A percentile compares a stretch with the other conserved stretches of the same genome.
These are phyloP conservation scores for Aphaenogaster floridana DNA, from an alignment of 1,140 invertebrate species.

Conservation along the genomic window DNA sequence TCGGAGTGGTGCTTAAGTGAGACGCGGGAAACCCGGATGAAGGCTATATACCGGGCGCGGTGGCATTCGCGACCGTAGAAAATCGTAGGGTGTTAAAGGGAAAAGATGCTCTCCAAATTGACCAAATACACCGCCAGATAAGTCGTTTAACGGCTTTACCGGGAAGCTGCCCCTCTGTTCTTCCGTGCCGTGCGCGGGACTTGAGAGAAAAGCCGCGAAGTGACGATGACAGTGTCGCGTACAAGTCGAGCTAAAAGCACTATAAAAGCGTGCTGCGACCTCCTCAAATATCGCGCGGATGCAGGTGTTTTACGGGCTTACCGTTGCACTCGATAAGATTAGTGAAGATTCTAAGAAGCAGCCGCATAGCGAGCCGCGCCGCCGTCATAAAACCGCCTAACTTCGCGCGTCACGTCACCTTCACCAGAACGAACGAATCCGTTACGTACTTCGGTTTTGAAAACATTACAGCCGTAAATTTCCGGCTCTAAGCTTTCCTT, in stretches of 20 bases:
- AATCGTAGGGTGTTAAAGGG: conserved; percentile 53
- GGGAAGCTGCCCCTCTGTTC: conserved; percentile 34
- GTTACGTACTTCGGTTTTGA: conserved; percentile 14
- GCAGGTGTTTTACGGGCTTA: conserved; percentile 57
- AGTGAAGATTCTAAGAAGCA: conserved; percentile 62
- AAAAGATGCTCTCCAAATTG: conserved; percentile 69
- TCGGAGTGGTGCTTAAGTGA: conserved; percentile 69
- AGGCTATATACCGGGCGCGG: conserved; percentile 27
- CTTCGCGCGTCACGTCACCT: conserved; percentile 10
- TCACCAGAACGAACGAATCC: background rate
- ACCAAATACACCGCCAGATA: conserved; percentile 74
- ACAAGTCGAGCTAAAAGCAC: conserved; percentile 61
- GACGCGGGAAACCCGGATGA: conserved; percentile 49
- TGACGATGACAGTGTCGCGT: conserved; percentile 29
- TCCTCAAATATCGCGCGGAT: conserved; percentile 64
- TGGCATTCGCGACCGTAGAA: conserved; percentile 19
- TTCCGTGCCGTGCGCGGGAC: background rate
- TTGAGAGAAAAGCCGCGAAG: conserved; percentile 31
- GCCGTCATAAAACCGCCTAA: conserved; percentile 18
- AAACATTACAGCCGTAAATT: conserved; percentile 11
- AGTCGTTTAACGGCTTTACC: conserved; percentile 72
- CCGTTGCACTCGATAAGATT: conserved; percentile 63
- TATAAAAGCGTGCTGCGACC: conserved; percentile 63
- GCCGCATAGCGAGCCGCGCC: background rate
- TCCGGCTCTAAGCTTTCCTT: background rate